phyloP scores from a whole-genome alignment of 2,113 vertebrate genomes.

The Pomatostomus ruficeps region DNA sequence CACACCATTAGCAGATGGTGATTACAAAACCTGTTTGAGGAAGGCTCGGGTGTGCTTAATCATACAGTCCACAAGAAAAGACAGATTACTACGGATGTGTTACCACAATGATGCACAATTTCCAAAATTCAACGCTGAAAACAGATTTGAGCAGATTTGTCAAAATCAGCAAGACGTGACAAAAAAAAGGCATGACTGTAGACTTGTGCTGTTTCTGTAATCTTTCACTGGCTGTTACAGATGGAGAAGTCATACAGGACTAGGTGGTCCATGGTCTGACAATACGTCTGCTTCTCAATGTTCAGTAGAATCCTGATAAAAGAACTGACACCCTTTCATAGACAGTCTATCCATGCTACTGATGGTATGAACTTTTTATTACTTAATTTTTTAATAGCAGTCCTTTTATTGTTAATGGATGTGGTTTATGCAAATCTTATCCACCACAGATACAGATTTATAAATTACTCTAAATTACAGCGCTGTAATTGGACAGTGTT shows the following conservation, averaged over 20 bases:
- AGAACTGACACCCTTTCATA: background rate
- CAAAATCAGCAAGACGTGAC: background rate
- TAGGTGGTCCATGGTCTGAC: background rate
- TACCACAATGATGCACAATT: background rate
- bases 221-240: background rate
- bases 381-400: background rate
- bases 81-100: background rate
- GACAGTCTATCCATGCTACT: background rate
- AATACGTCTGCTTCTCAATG: background rate
- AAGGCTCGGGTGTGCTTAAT: background rate
- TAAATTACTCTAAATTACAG: background rate
- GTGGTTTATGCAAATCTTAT: conserved; percentile 11
- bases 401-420: background rate
- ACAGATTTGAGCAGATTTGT: background rate
- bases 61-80: background rate
- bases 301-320: background rate
- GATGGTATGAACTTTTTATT: background rate
- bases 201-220: background rate
- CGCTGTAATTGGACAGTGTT: background rate
- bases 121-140: background rate
- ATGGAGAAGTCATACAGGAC: background rate
- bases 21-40: background rate
- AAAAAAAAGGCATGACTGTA: background rate
- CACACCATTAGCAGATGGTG: background rate
- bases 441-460: background rate